phyloP scores from a whole-genome alignment of 2,888 invertebrate genomes.

The Pollenia angustigena region DNA sequence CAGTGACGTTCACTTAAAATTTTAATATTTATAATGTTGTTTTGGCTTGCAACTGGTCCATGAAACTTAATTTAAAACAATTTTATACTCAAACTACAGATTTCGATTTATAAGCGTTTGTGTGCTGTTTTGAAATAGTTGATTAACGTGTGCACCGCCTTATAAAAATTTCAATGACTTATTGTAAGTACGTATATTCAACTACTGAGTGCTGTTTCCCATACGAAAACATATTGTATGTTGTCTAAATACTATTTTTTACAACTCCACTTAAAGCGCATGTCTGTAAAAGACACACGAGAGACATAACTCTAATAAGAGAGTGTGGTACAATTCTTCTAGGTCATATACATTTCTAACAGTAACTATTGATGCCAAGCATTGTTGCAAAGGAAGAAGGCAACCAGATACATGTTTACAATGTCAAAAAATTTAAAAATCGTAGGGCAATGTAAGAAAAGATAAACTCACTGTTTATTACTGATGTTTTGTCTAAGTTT shows the following conservation, averaged over 20 bases:
- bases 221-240: slow-evolving; percentile 52
- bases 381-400: background rate
- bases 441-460: too few species aligned
- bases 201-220: slow-evolving; percentile 63
- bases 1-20: too few species aligned
- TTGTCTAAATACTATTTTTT: slow-evolving; percentile 62
- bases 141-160: slow-evolving; percentile 12
- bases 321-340: slow-evolving; percentile 7
- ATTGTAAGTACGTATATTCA: slow-evolving; percentile 63
- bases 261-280: slow-evolving; percentile 49
- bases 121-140: background rate
- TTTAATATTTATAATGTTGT: too few species aligned
- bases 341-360: slow-evolving; percentile 35
- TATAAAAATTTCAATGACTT: slow-evolving; percentile 60
- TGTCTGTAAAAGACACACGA: background rate
- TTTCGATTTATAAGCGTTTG: background rate
- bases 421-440: too few species aligned
- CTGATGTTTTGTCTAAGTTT: too few species aligned
- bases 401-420: too few species aligned
- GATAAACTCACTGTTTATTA: too few species aligned
- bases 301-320: background rate
- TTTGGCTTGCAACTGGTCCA: too few species aligned
- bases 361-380: slow-evolving; percentile 47
- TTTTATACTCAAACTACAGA: background rate
- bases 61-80: background rate